Percentiles rank a stretch among this genome's conserved stretches.
Evolutionary conservation across 2,888 invertebrate genomes (phyloP).

Genomic region (Coleophora deauratella): DNA sequence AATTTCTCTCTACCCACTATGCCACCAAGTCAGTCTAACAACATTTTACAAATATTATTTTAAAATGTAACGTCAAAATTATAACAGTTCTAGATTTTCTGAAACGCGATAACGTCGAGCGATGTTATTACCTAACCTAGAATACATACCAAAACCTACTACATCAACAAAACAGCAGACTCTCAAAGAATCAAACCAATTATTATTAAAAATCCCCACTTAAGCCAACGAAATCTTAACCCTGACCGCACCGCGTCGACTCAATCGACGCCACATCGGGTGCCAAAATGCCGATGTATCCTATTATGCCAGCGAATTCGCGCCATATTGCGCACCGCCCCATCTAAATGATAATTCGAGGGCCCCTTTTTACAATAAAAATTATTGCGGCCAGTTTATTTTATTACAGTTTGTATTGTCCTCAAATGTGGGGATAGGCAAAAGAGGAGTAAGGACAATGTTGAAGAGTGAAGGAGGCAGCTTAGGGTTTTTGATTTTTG

Average conservation of each 20-base stretch:
- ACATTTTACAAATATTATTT: too few relatives aligned
- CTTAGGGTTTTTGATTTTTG: too few relatives aligned
- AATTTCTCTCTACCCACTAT: too few relatives aligned
- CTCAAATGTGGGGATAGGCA: constrained; percentile 32
- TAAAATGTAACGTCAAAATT: too few relatives aligned
- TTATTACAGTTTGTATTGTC: constrained; percentile 70
- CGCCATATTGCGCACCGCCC: constrained; percentile 65
- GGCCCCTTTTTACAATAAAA: constrained; percentile 67
- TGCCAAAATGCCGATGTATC: constrained; percentile 30
- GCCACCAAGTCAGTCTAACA: too few relatives aligned
- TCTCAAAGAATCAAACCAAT: constrained; percentile 26
- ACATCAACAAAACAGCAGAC: too few relatives aligned
- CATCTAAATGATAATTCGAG: constrained; percentile 72
- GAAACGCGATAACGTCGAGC: too few relatives aligned
- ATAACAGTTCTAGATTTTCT: too few relatives aligned
- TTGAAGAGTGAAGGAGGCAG: too few relatives aligned
- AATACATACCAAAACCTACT: too few relatives aligned
- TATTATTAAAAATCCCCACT: constrained; percentile 44
- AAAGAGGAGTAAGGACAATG: constrained; percentile 7
- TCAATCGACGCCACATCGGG: constrained; percentile 26
- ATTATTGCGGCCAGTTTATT: constrained; percentile 71
- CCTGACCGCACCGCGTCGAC: constrained; percentile 54
- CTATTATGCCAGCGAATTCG: constrained; percentile 52
- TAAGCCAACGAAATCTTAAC: constrained; percentile 38
- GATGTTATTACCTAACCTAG: too few relatives aligned